Conservation (phyloP, 2,797 vertebrate species). For the Melopsittacus undulatus region DNA sequence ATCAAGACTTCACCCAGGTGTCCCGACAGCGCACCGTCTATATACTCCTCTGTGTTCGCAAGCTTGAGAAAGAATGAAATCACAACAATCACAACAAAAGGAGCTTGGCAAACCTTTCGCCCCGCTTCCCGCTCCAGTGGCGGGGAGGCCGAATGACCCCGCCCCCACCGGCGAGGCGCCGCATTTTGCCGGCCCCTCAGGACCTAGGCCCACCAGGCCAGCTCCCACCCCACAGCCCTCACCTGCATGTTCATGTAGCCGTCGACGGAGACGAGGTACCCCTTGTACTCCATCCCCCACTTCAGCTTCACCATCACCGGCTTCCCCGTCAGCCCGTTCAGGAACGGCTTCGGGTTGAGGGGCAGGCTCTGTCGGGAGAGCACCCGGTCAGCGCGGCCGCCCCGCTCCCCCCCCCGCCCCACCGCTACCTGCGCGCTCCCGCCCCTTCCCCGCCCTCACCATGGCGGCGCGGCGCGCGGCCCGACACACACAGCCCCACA, state of each 20-base stretch:
- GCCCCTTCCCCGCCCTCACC: slow-evolving; percentile 54
- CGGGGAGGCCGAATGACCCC: too few species aligned
- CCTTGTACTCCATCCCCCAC: slow-evolving; percentile 99
- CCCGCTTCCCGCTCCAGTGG: fast-evolving
- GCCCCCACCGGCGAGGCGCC: neutral
- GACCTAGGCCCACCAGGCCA: too few species aligned
- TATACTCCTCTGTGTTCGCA: slow-evolving; percentile 97
- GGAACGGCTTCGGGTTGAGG: slow-evolving; percentile 96
- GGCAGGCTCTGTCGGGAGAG: slow-evolving; percentile 87
- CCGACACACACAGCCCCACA: neutral
- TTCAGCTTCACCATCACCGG: slow-evolving; percentile 99
- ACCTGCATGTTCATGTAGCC: slow-evolving; percentile 99
- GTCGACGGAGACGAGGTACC: slow-evolving; percentile 96
- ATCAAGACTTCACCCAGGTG: slow-evolving; percentile 97
- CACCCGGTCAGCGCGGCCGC: neutral
- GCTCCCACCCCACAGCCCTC: neutral
- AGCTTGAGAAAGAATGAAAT: slow-evolving; percentile 75
- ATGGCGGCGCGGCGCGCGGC: slow-evolving; percentile 44
- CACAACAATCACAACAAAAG: neutral
- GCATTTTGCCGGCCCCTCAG: fast-evolving
- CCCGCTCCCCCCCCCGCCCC: neutral
- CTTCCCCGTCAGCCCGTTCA: slow-evolving; percentile 96
- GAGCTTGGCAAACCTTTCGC: neutral
- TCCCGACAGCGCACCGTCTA: slow-evolving; percentile 93
- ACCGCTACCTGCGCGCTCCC: too few species aligned